phyloP scores from a whole-genome alignment of 2,797 vertebrate species.

The Smutsia temminckii region DNA sequence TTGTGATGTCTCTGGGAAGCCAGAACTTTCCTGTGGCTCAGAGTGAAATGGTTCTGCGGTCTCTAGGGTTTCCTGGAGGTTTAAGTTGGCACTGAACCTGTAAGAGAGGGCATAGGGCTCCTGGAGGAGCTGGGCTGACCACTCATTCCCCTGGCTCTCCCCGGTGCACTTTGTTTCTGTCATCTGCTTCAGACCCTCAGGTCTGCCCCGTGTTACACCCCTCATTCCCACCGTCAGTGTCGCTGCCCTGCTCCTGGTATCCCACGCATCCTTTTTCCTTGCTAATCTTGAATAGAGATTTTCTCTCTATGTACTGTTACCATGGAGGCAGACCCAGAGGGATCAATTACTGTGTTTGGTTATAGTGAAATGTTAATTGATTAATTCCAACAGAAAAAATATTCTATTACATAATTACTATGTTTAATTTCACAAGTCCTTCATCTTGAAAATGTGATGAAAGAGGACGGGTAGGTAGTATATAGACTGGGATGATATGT shows the following conservation, averaged over 20 bases:
- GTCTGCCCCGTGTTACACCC: too few relatives aligned
- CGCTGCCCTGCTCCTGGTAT: neutral
- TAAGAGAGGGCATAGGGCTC: neutral
- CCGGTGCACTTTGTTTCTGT: neutral
- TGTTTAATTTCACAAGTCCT: conserved; percentile 14
- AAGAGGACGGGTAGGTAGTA: neutral
- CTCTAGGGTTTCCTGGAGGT: neutral
- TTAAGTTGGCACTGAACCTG: neutral
- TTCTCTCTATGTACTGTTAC: neutral
- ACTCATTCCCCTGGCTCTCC: neutral
- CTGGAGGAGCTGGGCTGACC: neutral
- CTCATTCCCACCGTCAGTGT: neutral
- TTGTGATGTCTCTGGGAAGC: neutral
- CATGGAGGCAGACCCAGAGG: neutral
- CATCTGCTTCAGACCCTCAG: neutral
- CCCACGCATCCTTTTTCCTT: neutral
- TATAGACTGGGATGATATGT: neutral
- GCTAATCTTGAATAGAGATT: neutral
- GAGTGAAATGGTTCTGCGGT: neutral
- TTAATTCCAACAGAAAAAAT: neutral
- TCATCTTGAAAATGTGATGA: neutral
- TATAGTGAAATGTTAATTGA: neutral
- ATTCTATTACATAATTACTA: neutral
- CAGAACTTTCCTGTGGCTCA: neutral
- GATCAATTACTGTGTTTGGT: neutral